A percentile compares a stretch with the other conserved stretches of the same genome.
These are phyloP conservation scores for Arvicanthis niloticus DNA, from an alignment of 2,113 vertebrate species.

Conservation along the genomic window DNA sequence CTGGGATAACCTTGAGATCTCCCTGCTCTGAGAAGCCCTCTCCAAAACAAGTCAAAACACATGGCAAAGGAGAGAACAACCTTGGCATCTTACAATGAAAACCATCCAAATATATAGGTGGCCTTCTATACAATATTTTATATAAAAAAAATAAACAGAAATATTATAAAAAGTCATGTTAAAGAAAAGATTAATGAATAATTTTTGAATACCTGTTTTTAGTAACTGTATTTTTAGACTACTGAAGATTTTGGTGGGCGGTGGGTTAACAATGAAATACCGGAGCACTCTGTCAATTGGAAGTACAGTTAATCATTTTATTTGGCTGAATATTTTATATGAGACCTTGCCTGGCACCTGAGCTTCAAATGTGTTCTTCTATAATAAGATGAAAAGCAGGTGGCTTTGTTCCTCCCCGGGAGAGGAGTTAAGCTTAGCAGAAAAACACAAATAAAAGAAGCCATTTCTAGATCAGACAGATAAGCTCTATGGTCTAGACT, in stretches of 20 bases:
- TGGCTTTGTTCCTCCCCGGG: background rate
- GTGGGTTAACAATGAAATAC: background rate
- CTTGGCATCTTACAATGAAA: background rate
- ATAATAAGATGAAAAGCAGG: background rate
- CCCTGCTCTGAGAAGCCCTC: background rate
- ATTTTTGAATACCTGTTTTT: background rate
- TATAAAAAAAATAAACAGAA: slow-evolving; percentile 12
- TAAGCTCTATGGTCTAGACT: background rate
- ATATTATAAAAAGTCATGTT: background rate
- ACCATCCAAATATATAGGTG: background rate
- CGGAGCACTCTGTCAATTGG: background rate
- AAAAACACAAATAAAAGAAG: background rate
- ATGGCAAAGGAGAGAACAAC: background rate
- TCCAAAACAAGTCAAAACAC: background rate
- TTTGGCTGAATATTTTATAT: background rate
- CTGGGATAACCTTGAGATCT: background rate
- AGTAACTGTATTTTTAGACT: background rate
- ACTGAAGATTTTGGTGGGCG: background rate
- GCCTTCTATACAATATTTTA: background rate
- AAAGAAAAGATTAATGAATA: background rate
- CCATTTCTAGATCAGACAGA: background rate
- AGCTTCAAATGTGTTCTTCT: background rate
- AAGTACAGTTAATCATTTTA: background rate
- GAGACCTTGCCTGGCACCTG: background rate
- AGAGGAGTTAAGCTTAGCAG: background rate